A percentile compares a stretch with the other conserved stretches of the same genome.
These are phyloP conservation scores for Listronotus oregonensis DNA, from an alignment of 1,140 invertebrate genomes.

Conservation along the genomic window DNA sequence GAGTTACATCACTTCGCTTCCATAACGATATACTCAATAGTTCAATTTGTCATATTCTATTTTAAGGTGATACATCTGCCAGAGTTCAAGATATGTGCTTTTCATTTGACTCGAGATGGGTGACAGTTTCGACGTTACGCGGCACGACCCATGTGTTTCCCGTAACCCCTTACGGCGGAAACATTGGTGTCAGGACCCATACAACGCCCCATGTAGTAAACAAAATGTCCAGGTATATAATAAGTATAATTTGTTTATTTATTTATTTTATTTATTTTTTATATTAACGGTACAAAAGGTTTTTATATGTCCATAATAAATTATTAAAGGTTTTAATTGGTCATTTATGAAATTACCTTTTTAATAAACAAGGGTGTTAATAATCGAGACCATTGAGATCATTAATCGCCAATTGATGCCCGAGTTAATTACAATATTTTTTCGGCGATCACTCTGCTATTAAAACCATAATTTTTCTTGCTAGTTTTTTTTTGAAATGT, in stretches of 20 bases:
- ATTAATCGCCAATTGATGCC: too few species aligned
- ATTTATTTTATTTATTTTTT: not conserved
- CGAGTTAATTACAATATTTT: too few species aligned
- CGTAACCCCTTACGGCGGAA: conserved; percentile 94
- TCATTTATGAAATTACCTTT: too few species aligned
- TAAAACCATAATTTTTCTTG: too few species aligned
- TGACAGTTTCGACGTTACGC: conserved; percentile 89
- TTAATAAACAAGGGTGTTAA: too few species aligned
- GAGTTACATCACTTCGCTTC: too few species aligned
- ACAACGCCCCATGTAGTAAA: conserved; percentile 92
- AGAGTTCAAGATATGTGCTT: conserved; percentile 87
- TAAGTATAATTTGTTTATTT: not conserved
- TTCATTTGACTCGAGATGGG: conserved; percentile 93
- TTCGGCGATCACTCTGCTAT: too few species aligned
- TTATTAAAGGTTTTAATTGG: too few species aligned
- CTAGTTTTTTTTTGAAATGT: too few species aligned
- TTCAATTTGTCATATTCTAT: not conserved
- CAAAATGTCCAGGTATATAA: conserved; percentile 68
- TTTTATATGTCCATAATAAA: not conserved
- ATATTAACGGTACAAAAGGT: not conserved
- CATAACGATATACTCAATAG: too few species aligned
- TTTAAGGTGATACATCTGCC: conserved; percentile 74
- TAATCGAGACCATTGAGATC: too few species aligned
- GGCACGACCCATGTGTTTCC: conserved; percentile 98
- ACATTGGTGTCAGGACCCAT: conserved; percentile 89